Base-by-base conservation (phyloP, 2,888 invertebrate species). In the Heliconius ethilla region DNA sequence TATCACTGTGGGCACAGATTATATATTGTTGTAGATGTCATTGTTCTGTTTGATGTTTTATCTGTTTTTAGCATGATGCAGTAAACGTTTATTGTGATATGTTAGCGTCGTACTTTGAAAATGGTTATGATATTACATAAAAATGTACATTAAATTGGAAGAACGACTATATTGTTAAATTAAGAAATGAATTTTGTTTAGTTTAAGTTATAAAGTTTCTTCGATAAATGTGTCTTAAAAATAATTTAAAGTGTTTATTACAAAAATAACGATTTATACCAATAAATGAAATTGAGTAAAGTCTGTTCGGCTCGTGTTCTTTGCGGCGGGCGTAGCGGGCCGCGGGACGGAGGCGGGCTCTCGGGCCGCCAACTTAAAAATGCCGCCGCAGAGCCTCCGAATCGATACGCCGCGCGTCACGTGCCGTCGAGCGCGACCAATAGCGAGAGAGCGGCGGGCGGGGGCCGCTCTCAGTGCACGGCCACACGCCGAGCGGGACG, bases 341-440 rank as follows among this genome's bases (percentile, higher is more conserved):
- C 85, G 90, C 91, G 93, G 92, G 92, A 85, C 87, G 90, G 86
- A 89, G 92, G 92, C 92, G 92, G 92, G 89, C 90, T 90, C 91
- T 92, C 92, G 86, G 90, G 86, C 90, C 91, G 92, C 91, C 92
- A 96, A 96, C 95, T 96, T 96, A 96, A 96, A 96, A 96, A 96
- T 96, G 96, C 96, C 96, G 96, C 96, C 96, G 96, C 96, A 95
- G 95, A 95, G 95, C 95, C 95, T 95, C 96, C 96, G 96, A 96
- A 96, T 96, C 96, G 96, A 96, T 96, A 96, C 95, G 95, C 85
- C 95, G 95, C 92, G 93, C 93, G 94, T 96, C 96, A 96, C 96
- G 96, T 96, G 96, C 92, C 89, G 93, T 86, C 92, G 89, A 89
- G 90, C 90, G 90, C 92, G 90, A 91, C 94, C 93, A 93, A 93